These are phyloP conservation scores for Gymnogyps californianus DNA, from an alignment of 2,113 vertebrate species.

Conservation along the genomic window DNA sequence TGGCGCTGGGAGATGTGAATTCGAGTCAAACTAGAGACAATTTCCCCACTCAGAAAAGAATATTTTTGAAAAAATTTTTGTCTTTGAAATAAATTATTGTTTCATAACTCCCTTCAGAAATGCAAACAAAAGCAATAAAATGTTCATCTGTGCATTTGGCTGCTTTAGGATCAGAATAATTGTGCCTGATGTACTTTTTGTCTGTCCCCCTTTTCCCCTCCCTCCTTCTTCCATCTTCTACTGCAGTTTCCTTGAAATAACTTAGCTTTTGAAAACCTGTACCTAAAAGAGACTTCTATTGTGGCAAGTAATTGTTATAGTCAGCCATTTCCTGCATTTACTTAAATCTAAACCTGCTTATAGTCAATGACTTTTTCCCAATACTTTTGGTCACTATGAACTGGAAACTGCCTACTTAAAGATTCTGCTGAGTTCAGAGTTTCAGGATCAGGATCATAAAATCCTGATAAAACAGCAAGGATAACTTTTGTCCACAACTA, in stretches of 20 bases:
- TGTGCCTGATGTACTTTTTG: neutral
- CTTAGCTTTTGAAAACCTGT: neutral
- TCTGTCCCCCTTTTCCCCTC: neutral
- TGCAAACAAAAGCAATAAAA: neutral
- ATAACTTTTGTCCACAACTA: neutral
- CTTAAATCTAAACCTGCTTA: neutral
- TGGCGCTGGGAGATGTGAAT: neutral
- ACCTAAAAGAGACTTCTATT: neutral
- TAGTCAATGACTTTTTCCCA: neutral
- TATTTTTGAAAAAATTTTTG: neutral
- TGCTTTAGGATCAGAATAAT: neutral
- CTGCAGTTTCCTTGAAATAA: neutral
- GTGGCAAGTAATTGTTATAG: neutral
- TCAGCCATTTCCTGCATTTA: neutral
- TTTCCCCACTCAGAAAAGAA: neutral
- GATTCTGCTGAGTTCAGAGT: neutral
- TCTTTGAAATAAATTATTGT: neutral
- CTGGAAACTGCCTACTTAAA: neutral
- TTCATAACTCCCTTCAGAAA: neutral
- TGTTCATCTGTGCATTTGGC: neutral
- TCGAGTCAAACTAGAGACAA: neutral
- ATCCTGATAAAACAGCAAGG: neutral
- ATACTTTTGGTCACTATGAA: neutral
- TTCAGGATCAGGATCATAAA: neutral
- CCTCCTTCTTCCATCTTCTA: neutral